Evolutionary conservation across 2,888 invertebrate genomes (phyloP).

Genomic region (Schrankia costaestrigalis): DNA sequence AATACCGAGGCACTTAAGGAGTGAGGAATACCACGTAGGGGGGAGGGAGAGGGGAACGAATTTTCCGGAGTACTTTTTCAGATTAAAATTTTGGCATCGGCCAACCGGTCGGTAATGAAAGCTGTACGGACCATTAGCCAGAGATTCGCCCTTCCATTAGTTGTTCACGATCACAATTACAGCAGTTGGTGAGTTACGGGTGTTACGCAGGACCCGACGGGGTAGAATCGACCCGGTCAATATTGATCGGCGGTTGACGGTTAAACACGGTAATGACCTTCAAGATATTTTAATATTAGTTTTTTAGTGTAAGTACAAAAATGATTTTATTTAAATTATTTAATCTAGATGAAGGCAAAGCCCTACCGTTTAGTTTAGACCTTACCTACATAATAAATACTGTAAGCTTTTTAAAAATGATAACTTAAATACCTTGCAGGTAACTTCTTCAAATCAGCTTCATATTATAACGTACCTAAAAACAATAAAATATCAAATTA

Average conservation of each 20-base stretch:
- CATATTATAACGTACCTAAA: too few species aligned
- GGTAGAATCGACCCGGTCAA: slow-evolving; percentile 10
- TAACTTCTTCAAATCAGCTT: too few species aligned
- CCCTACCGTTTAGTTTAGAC: too few species aligned
- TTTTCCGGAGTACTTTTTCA: slow-evolving; percentile 48
- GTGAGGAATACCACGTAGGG: slow-evolving; percentile 29
- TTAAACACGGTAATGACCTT: slow-evolving; percentile 26
- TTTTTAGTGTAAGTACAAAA: too few species aligned
- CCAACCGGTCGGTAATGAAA: slow-evolving; percentile 62
- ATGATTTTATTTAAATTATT: too few species aligned
- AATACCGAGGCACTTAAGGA: slow-evolving; percentile 55
- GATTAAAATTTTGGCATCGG: slow-evolving; percentile 64
- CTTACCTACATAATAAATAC: too few species aligned
- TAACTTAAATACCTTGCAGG: too few species aligned
- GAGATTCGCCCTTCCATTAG: slow-evolving; percentile 53
- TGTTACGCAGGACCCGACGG: slow-evolving; percentile 26
- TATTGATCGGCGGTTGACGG: slow-evolving; percentile 24
- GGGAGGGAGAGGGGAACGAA: slow-evolving; percentile 26
- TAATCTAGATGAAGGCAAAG: too few species aligned
- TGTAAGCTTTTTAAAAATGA: too few species aligned
- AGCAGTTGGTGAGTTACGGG: slow-evolving; percentile 56
- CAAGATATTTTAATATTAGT: slow-evolving; percentile 9
- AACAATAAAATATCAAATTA: too few species aligned
- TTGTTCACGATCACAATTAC: slow-evolving; percentile 65
- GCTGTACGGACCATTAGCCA: slow-evolving; percentile 61